phyloP scores from a whole-genome alignment of 2,113 vertebrate species.

The Emberiza fucata region DNA sequence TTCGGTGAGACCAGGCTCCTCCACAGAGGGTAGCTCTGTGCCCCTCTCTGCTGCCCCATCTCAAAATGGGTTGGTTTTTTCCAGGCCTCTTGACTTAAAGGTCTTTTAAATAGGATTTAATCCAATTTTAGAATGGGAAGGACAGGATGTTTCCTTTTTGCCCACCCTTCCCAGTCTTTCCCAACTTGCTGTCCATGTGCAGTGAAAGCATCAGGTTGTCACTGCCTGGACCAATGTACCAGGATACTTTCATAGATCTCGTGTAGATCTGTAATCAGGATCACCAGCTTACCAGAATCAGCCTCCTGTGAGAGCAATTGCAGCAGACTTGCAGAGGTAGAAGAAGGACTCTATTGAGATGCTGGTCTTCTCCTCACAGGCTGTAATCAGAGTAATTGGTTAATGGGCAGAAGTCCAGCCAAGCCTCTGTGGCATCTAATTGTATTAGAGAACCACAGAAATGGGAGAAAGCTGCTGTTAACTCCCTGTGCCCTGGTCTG shows the following conservation, averaged over 20 bases:
- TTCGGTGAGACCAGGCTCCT: fast-evolving
- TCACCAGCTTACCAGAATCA: background rate
- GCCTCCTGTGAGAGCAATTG: background rate
- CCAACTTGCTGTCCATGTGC: fast-evolving
- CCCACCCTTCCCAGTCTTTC: background rate
- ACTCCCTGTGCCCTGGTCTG: background rate
- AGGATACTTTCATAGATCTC: background rate
- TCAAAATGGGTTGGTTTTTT: background rate
- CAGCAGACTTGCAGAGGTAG: background rate
- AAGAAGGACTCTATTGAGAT: background rate
- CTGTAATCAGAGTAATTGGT: background rate
- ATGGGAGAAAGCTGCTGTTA: background rate
- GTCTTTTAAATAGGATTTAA: background rate
- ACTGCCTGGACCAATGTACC: background rate
- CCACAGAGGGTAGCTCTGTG: background rate
- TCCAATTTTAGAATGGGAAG: background rate
- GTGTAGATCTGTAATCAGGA: background rate
- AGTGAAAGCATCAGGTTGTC: background rate
- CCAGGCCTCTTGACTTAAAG: background rate
- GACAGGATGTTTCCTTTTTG: background rate
- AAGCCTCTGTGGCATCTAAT: slow-evolving; percentile 18
- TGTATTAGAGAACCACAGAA: slow-evolving; percentile 27
- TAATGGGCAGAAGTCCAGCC: slow-evolving; percentile 1
- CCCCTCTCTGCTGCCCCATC: background rate
- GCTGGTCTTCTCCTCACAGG: background rate